Percentiles rank a stretch among this genome's conserved stretches.
These are phyloP conservation scores for Suncus etruscus DNA, from an alignment of 2,113 vertebrate genomes.

Conservation along the genomic window DNA sequence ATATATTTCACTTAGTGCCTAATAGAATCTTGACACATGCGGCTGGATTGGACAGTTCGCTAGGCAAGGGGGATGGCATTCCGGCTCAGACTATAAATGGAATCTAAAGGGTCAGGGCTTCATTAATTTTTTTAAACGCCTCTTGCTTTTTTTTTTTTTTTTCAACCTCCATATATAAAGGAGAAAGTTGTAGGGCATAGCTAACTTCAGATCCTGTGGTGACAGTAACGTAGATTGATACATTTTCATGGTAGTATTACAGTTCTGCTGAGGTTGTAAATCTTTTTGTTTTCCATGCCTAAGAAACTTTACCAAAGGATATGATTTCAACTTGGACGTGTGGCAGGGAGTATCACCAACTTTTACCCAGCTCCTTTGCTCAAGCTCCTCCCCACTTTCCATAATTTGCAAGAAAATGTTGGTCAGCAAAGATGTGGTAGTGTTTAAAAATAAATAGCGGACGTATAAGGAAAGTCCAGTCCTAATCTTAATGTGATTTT, in stretches of 20 bases:
- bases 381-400: slow-evolving; percentile 78
- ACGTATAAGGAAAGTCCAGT: slow-evolving; percentile 84
- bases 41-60: slow-evolving; percentile 91
- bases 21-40: slow-evolving; percentile 87
- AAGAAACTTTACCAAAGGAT: slow-evolving; percentile 78
- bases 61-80: slow-evolving; percentile 90
- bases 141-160: slow-evolving; percentile 31
- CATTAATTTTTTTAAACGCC: slow-evolving; percentile 81
- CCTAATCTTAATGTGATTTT: slow-evolving; percentile 75
- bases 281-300: slow-evolving; percentile 75
- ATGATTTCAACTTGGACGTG: slow-evolving; percentile 87
- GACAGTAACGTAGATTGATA: slow-evolving; percentile 72
- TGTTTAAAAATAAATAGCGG: slow-evolving; percentile 91
- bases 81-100: slow-evolving; percentile 91
- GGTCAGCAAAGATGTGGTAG: slow-evolving; percentile 85
- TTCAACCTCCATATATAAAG: slow-evolving; percentile 57
- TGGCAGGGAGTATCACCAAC: slow-evolving; percentile 81
- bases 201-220: slow-evolving; percentile 63
- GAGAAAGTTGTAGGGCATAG: slow-evolving; percentile 75
- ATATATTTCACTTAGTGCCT: slow-evolving; percentile 93
- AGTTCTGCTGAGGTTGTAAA: slow-evolving; percentile 85
- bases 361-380: slow-evolving; percentile 73
- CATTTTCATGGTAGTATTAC: slow-evolving; percentile 85
- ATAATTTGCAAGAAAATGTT: slow-evolving; percentile 87
- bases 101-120: slow-evolving; percentile 87